Evolutionary conservation across 53 echinoderm and acorn worm species (phyloP).

Genomic region (Echinarachnius parma): DNA sequence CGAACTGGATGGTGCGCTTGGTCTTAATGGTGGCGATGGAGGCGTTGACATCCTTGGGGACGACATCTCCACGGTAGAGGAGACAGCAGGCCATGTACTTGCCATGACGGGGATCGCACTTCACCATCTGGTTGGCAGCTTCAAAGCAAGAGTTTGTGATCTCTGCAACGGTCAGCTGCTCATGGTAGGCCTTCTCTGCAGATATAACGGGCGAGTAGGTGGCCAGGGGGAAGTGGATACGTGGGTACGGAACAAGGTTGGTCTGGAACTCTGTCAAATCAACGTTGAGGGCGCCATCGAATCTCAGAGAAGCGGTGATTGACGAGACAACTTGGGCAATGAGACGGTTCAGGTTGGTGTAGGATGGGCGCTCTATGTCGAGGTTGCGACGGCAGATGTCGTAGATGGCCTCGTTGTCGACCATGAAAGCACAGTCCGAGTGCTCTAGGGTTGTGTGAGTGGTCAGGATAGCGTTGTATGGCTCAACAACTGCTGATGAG

Average conservation of each 20-base stretch:
- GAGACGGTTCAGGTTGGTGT: conserved; percentile 63
- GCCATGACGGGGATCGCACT: conserved; percentile 66
- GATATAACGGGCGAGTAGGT: no score
- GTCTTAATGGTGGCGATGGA: conserved; percentile 79
- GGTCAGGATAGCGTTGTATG: conserved; percentile 89
- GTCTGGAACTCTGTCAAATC: conserved; percentile 92
- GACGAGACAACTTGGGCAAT: conserved; percentile 68
- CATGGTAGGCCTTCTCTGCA: conserved; percentile 50
- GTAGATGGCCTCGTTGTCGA: conserved; percentile 98
- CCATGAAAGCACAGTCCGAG: conserved; percentile 99
- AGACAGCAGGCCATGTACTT: conserved; percentile 95
- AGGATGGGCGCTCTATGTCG: conserved; percentile 68
- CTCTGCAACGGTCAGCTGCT: conserved; percentile 53
- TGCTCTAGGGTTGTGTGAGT: conserved; percentile 95
- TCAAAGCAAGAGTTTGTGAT: conserved; percentile 45
- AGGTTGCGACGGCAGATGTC: conserved; percentile 78
- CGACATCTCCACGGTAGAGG: conserved; percentile 79
- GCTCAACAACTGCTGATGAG: conserved; percentile 94
- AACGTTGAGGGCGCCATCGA: conserved; percentile 85
- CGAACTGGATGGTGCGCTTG: conserved; percentile 77
- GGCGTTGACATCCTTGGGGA: conserved; percentile 81
- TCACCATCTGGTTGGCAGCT: conserved; percentile 55
- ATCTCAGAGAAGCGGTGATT: conserved; percentile 71
- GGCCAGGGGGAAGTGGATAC: conserved; percentile 26
- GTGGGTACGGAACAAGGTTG: conserved; percentile 80